Base-by-base conservation (phyloP, 2,113 vertebrate species). In the Odontophorus gujanensis region DNA sequence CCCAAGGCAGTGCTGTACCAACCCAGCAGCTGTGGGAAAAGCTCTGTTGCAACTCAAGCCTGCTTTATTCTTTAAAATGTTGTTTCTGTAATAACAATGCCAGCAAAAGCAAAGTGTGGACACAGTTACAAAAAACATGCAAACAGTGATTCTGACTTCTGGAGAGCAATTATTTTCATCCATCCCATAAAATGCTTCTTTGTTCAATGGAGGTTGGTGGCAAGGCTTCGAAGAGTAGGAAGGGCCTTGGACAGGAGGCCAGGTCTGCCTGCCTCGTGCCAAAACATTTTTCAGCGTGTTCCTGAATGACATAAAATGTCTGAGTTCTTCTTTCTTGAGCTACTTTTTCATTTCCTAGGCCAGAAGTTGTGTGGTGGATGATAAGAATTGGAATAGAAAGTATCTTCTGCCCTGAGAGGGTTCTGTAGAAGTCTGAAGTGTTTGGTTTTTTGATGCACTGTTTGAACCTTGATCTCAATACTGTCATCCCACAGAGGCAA, bases 21-120 rank as follows among this genome's bases (percentile, higher is more conserved):
- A 26, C 45, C 36, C 72, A 79, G n/a, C 71, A 74, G 45, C 36
- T 83, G 90, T 88, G 93, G 79, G 61, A 91, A 53, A 53, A 93
- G 74, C 15, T 34, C 42, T 95, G 92, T 85, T 93, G 85, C 88
- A 96, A 92, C 47, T 1, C 3, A 78, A 77, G 47, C 7, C 59
- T 77, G 50, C 68, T 88, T 92, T 88, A 94, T 81, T 94, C 79
- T 95, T 90, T 83, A 83, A 87, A 87, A 88, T 47, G 38, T 59
- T 38, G 57, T 66, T 81, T 67, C 90, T 63, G 45, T 45, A 91
- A 63, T 53, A 74, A 74, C 32, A 85, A 13, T 0, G 1, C 28
- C 77, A 92, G 66, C 67, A 95, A 89, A 95, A 92, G 55, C 71
- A 71, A 91, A 80, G 59, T 9, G 76, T 67, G 80, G 90, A 63